Conservation (phyloP, 2,888 invertebrate species). For the Sarcophaga variegata region DNA sequence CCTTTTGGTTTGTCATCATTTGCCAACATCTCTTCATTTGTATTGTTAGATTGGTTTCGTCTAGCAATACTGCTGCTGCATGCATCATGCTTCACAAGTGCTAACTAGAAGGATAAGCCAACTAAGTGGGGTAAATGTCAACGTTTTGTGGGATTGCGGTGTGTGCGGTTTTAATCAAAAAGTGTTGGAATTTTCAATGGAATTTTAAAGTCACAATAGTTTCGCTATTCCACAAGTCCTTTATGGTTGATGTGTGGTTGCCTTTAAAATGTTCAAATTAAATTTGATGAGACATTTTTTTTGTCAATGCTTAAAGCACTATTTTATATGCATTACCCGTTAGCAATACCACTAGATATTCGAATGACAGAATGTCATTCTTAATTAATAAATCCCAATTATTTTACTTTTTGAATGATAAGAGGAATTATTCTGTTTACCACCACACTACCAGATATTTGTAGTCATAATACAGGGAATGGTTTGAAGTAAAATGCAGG, state of each 20-base stretch:
- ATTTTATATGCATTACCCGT: background rate
- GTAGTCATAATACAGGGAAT: too few relatives aligned
- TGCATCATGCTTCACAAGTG: background rate
- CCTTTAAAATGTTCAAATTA: background rate
- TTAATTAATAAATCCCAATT: background rate
- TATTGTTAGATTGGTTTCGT: slow-evolving; percentile 1
- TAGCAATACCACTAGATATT: background rate
- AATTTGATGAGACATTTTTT: background rate
- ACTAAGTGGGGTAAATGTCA: slow-evolving; percentile 19
- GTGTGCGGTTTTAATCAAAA: slow-evolving; percentile 29
- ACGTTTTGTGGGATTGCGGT: slow-evolving; percentile 18
- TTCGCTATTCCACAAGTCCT: background rate
- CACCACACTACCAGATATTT: too few relatives aligned
- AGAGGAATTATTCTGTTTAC: too few relatives aligned
- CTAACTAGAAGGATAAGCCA: background rate
- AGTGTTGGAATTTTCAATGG: background rate
- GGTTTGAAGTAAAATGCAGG: too few relatives aligned
- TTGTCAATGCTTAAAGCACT: background rate
- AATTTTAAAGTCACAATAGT: background rate
- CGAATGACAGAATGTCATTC: background rate
- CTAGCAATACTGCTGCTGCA: background rate
- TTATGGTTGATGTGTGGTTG: background rate
- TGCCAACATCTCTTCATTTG: background rate
- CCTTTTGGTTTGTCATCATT: slow-evolving; percentile 12
- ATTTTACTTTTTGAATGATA: too few relatives aligned